Percentiles rank a stretch among this genome's conserved stretches.
phyloP scores from a whole-genome alignment of 2,797 vertebrate genomes.

The Bovichtus variegatus region DNA sequence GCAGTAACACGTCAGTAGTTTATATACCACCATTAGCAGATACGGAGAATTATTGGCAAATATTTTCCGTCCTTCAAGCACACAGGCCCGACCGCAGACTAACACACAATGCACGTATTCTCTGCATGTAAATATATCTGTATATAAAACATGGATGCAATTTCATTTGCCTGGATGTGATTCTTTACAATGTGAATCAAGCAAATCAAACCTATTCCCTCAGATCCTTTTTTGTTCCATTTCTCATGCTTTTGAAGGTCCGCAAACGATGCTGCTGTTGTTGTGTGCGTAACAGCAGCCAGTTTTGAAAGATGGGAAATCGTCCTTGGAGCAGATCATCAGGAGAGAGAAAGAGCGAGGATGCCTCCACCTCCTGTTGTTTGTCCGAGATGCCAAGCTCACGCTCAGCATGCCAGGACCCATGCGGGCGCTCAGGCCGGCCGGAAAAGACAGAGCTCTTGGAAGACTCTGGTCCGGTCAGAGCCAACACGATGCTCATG shows the following conservation, averaged over 20 bases:
- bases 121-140: slow-evolving; percentile 3
- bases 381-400: slow-evolving; percentile 80
- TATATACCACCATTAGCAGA: slow-evolving; percentile 17
- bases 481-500: slow-evolving; percentile 67
- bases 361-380: slow-evolving; percentile 80
- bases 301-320: slow-evolving; percentile 68
- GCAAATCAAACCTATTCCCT: slow-evolving; percentile 53
- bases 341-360: slow-evolving; percentile 65
- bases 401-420: slow-evolving; percentile 78
- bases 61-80: not conserved
- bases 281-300: slow-evolving; percentile 53
- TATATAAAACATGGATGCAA: slow-evolving; percentile 37
- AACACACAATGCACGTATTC: not conserved
- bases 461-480: slow-evolving; percentile 63
- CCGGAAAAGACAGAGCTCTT: slow-evolving; percentile 85
- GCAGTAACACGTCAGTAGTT: slow-evolving; percentile 1
- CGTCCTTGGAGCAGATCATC: slow-evolving; percentile 80
- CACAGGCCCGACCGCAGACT: not conserved
- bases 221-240: slow-evolving; percentile 55
- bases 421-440: slow-evolving; percentile 80
- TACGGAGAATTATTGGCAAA: not conserved
- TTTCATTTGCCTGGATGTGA: slow-evolving; percentile 56
- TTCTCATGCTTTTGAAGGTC: slow-evolving; percentile 66
- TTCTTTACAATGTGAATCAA: slow-evolving; percentile 35
- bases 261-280: slow-evolving; percentile 59